Conservation (phyloP, 1,140 invertebrate genomes). For the Vollenhovia emeryi region DNA sequence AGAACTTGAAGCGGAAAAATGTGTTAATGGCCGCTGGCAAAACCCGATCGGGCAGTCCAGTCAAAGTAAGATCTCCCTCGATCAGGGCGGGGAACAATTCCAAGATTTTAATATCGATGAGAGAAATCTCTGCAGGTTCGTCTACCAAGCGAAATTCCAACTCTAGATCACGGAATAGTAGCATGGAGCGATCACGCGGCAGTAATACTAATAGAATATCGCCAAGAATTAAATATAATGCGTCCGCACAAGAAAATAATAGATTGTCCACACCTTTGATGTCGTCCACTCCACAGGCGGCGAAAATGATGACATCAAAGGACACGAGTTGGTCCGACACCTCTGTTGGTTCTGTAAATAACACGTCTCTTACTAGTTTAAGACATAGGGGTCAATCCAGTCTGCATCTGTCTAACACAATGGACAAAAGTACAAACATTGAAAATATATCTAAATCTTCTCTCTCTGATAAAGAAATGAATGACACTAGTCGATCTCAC, state of each 20-base stretch:
- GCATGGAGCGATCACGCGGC: not conserved
- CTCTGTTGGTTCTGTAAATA: not conserved
- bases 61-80: not conserved
- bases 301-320: not conserved
- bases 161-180: not conserved
- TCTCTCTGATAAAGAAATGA: constrained; percentile 42
- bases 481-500: constrained; percentile 6
- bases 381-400: not conserved
- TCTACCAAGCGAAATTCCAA: constrained; percentile 3
- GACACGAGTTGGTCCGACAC: not conserved
- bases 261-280: constrained; percentile 17
- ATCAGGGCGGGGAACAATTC: not conserved
- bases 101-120: not conserved
- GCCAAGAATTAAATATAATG: constrained; percentile 13
- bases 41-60: not conserved
- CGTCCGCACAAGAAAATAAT: not conserved
- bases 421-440: constrained; percentile 30
- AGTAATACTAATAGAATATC: not conserved
- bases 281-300: constrained; percentile 65
- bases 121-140: no score
- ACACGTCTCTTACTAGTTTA: not conserved
- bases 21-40: not conserved
- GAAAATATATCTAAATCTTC: constrained; percentile 51
- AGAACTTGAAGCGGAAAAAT: not conserved
- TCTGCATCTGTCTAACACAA: not conserved